A percentile compares a stretch with the other conserved stretches of the same genome.
Conservation (phyloP, 2,888 invertebrate genomes). For the Boloria euphrosyne region DNA sequence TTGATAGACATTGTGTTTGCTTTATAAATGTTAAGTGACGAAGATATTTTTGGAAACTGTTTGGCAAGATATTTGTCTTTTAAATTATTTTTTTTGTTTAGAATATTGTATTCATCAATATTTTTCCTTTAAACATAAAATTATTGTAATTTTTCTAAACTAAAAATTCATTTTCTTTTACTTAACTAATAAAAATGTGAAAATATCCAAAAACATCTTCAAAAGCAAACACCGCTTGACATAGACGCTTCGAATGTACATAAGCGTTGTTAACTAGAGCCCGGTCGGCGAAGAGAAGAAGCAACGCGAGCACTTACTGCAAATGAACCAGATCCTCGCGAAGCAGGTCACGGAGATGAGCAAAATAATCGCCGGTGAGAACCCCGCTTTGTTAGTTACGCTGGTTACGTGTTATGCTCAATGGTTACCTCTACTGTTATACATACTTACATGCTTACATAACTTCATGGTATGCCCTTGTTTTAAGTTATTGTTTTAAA, state of each 20-base stretch:
- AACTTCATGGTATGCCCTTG: too few relatives aligned
- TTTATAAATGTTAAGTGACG: conserved; percentile 19
- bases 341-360: conserved; percentile 97
- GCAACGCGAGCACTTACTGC: conserved; percentile 93
- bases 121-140: too few relatives aligned
- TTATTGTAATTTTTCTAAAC: too few relatives aligned
- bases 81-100: too few relatives aligned
- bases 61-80: too few relatives aligned
- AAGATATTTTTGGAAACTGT: conserved; percentile 7
- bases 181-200: background rate
- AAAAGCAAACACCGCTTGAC: conserved; percentile 52
- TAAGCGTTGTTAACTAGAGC: conserved; percentile 80
- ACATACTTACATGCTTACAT: too few relatives aligned
- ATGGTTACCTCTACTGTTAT: conserved; percentile 15
- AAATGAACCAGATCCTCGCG: conserved; percentile 95
- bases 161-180: too few relatives aligned
- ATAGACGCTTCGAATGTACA: conserved; percentile 75
- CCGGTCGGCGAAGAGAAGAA: conserved; percentile 92
- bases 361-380: conserved; percentile 96
- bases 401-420: conserved; percentile 33
- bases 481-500: too few relatives aligned
- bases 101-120: too few relatives aligned
- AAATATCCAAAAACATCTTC: conserved; percentile 8
- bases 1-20: conserved; percentile 39
- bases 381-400: conserved; percentile 43